These are phyloP conservation scores for Aptenodytes patagonicus DNA, from an alignment of 2,113 vertebrate species.

Conservation along the genomic window DNA sequence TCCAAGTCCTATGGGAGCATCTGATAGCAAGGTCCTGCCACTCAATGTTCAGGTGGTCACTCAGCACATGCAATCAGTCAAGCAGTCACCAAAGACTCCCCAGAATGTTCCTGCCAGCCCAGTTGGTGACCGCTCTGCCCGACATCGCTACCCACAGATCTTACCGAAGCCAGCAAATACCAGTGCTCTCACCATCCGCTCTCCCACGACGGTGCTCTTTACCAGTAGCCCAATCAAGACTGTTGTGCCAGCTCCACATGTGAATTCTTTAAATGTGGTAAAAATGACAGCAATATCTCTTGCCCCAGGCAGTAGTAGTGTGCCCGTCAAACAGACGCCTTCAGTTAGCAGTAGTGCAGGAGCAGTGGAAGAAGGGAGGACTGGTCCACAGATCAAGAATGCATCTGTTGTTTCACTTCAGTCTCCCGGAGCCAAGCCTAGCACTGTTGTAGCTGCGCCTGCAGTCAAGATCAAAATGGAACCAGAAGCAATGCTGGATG, in stretches of 20 bases:
- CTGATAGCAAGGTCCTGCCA: slow-evolving; percentile 90
- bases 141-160: slow-evolving; percentile 94
- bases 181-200: slow-evolving; percentile 87
- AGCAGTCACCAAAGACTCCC: slow-evolving; percentile 87
- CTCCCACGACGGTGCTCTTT: slow-evolving; percentile 92
- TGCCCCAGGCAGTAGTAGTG: slow-evolving; percentile 76
- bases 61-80: slow-evolving; percentile 90
- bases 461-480: slow-evolving; percentile 86
- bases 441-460: slow-evolving; percentile 49
- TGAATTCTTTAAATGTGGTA: slow-evolving; percentile 91
- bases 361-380: slow-evolving; percentile 74
- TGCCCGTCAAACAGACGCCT: slow-evolving; percentile 82
- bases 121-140: slow-evolving; percentile 86
- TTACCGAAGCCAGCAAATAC: slow-evolving; percentile 90
- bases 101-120: slow-evolving; percentile 87
- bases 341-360: slow-evolving; percentile 70
- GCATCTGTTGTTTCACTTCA: slow-evolving; percentile 83
- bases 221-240: slow-evolving; percentile 94
- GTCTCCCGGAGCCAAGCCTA: slow-evolving; percentile 76
- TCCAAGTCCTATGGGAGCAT: slow-evolving; percentile 83
- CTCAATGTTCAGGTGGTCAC: slow-evolving; percentile 96
- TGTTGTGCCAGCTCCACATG: slow-evolving; percentile 88
- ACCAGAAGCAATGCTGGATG: slow-evolving; percentile 81
- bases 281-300: slow-evolving; percentile 96
- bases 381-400: slow-evolving; percentile 79